Evolutionary conservation across 2,888 invertebrate species (phyloP).

Genomic region (Asteroscopus sphinx): DNA sequence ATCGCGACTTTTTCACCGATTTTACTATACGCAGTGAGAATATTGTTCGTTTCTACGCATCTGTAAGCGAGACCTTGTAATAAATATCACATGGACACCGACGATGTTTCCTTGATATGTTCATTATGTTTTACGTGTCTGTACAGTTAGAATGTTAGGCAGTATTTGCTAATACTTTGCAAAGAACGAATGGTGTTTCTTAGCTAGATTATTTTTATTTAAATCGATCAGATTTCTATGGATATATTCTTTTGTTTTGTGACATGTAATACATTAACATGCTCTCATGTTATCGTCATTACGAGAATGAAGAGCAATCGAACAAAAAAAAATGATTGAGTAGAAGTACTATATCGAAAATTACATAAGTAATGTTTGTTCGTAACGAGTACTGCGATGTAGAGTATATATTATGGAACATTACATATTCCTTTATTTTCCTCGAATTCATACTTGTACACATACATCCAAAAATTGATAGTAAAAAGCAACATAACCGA

Average conservation of each 20-base stretch:
- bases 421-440: constrained; percentile 89
- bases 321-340: constrained; percentile 84
- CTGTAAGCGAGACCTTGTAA: constrained; percentile 82
- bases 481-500: constrained; percentile 90
- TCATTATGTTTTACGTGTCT: constrained; percentile 78
- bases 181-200: constrained; percentile 82
- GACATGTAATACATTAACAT: constrained; percentile 71
- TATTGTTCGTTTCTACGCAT: constrained; percentile 83
- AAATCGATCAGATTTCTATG: constrained; percentile 86
- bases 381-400: constrained; percentile 88
- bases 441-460: constrained; percentile 89
- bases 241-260: constrained; percentile 82
- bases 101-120: constrained; percentile 78
- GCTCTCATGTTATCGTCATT: constrained; percentile 82
- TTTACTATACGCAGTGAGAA: constrained; percentile 83
- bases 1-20: constrained; percentile 87
- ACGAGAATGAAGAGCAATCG: constrained; percentile 79
- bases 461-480: constrained; percentile 89
- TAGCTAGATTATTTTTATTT: constrained; percentile 87
- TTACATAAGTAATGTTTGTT: constrained; percentile 89
- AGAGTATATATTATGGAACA: constrained; percentile 87
- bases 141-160: constrained; percentile 87
- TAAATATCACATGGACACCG: constrained; percentile 79
- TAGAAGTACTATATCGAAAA: constrained; percentile 86
- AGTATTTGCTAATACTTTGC: constrained; percentile 82